Evolutionary conservation across 2,797 vertebrate genomes (phyloP), one percentile per base, ranked within the genome.

Genomic region (Macropodus opercularis): DNA sequence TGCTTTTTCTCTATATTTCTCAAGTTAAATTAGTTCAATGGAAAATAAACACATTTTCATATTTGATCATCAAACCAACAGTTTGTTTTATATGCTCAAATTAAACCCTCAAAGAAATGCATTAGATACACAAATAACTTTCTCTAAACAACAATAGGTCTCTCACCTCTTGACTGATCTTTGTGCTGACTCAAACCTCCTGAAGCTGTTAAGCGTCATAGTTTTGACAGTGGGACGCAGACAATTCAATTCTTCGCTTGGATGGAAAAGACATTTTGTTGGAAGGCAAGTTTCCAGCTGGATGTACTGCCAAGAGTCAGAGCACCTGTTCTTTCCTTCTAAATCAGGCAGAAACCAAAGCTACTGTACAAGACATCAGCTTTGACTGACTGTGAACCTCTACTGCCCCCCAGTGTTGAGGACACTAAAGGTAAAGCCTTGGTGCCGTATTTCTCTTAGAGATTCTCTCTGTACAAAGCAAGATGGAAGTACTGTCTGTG

Each of bases 361-460:
- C 48, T 24, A 31, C n/a, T n/a, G n/a, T n/a, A n/a, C 21, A 39
- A 34, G 0, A 18, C 3, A 39, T 57, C 17, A 8, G 11, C 51
- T 27, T 26, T 23, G 2, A 0, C 15, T 3, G 5, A 29, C 4
- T 4, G 17, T 69, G 78, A 68, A 68, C 26, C 77, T 76, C 29
- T 79, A 80, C 75, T 76, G 84, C 86, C 84, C 51, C 63, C 87
- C 42, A 42, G 77, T 88, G 89, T 27, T 63, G 14, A 47, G 18
- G 15, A 19, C 10, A 56, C 51, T 10, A 39, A 36, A 12, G 35
- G 8, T 6, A 8, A 36, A 36, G 10, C 35, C 15, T 17, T 17
- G 1, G 35, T 17, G 8, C 35, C 17, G n/a, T n/a, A n/a, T n/a
- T n/a, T n/a, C n/a, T n/a, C n/a, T n/a, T n/a, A n/a, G n/a, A n/a